Base-by-base conservation (phyloP, 2,113 vertebrate genomes). In the Tachycineta bicolor region DNA sequence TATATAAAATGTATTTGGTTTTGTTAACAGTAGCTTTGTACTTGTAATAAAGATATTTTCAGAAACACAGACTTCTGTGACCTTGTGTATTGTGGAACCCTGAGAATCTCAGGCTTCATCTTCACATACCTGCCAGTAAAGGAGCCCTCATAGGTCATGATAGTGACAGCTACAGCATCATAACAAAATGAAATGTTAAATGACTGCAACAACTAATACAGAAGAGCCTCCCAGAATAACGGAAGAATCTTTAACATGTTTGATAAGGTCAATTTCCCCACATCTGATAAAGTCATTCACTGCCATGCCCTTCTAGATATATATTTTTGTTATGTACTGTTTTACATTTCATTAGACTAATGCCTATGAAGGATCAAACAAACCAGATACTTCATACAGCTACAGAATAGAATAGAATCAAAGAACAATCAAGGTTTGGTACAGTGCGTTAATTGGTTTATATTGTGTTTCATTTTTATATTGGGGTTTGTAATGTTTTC, bases 231-330 rank as follows among this genome's bases (percentile, higher is more conserved):
- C 50, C 31, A 73, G 76, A 39, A 63, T 76, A 86, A 90, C 37
- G 24, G 37, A 28, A 28, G 14, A 87, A 89, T 14, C 10, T 6
- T 71, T 93, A 92, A 78, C 12, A 9, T n/a, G 34, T 76, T 83
- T 86, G 77, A 85, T 89, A 91, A 87, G 56, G 46, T 93, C 10
- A 49, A 12, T 89, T 93, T 87, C 52, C 68, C 74, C 23, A 8
- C 58, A 50, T 83, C 44, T 87, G 69, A 94, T 94, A 94, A 82
- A 73, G 75, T 88, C 62, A 89, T 49, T 84, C 62, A 76, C 39
- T 84, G 10, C 25, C 71, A 4, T 63, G n/a, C 21, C 28, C 39
- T 82, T 90, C 46, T 76, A 81, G 14, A 34, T 59, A 24, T 34
- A 59, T 34, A 29, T 52, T 88, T 93, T 86, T 83, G 24, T 74